Percentiles rank a stretch among this genome's conserved stretches.
phyloP scores from a whole-genome alignment of 2,113 vertebrate species.

The Myotis davidii region DNA sequence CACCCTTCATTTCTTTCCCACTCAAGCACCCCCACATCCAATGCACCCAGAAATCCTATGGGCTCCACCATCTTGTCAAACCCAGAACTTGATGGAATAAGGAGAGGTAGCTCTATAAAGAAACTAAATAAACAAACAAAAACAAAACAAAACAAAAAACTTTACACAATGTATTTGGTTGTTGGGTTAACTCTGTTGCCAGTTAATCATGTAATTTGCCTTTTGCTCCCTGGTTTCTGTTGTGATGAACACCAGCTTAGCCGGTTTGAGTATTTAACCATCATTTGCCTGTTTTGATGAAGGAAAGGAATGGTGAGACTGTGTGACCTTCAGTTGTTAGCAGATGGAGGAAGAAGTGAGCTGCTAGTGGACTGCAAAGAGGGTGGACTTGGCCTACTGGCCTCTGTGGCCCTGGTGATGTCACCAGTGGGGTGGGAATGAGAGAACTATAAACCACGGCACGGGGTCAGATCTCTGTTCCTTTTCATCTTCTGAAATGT shows the following conservation, averaged over 20 bases:
- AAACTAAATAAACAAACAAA: background rate
- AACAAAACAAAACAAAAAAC: background rate
- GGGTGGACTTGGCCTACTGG: background rate
- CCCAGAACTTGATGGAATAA: background rate
- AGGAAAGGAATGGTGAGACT: background rate
- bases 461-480: background rate
- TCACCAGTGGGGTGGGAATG: background rate
- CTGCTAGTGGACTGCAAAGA: background rate
- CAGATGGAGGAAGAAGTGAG: background rate
- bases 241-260: too few relatives aligned
- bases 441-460: background rate
- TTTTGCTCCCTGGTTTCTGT: background rate
- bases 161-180: background rate
- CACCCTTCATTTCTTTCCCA: background rate
- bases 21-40: background rate
- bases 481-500: conserved; percentile 17
- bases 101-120: background rate
- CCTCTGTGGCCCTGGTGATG: background rate
- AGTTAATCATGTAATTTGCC: background rate
- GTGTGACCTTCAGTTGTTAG: background rate
- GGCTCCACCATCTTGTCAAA: background rate
- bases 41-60: background rate
- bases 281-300: background rate
- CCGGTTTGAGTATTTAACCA: background rate
- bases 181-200: too few relatives aligned